These are phyloP conservation scores for Parnassius orleans DNA, from an alignment of 2,888 invertebrate species.

Conservation along the genomic window DNA sequence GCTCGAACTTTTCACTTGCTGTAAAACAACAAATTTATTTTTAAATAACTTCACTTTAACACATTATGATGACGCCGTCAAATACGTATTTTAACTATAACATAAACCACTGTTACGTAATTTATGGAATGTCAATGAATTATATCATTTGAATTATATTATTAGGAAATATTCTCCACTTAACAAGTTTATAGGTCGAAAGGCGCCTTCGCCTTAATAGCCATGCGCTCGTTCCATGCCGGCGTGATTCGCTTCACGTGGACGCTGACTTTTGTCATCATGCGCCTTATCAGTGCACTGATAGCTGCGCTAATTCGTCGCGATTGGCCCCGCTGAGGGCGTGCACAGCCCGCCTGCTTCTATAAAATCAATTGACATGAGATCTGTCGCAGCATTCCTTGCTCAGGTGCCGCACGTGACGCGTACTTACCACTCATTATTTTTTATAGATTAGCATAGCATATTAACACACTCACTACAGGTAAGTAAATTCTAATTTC, in stretches of 20 bases:
- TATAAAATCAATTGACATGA: slow-evolving; percentile 53
- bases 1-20: too few species aligned
- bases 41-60: too few species aligned
- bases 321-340: slow-evolving; percentile 70
- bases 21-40: too few species aligned
- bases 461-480: slow-evolving; percentile 27
- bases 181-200: not conserved
- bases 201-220: slow-evolving; percentile 51
- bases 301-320: slow-evolving; percentile 44
- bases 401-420: slow-evolving; percentile 47
- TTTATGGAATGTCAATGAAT: too few species aligned
- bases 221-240: slow-evolving; percentile 64
- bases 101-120: too few species aligned
- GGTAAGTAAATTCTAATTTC: slow-evolving; percentile 18
- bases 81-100: too few species aligned
- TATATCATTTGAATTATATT: too few species aligned
- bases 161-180: not conserved
- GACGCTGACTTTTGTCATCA: slow-evolving; percentile 51
- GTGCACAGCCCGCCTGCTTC: slow-evolving; percentile 59
- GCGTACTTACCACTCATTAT: slow-evolving; percentile 32
- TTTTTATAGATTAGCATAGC: slow-evolving; percentile 8
- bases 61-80: too few species aligned
- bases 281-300: slow-evolving; percentile 47
- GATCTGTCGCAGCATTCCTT: slow-evolving; percentile 45
- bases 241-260: slow-evolving; percentile 55